Evolutionary conservation across 2,888 invertebrate genomes (phyloP).

Genomic region (Mamestra brassicae): DNA sequence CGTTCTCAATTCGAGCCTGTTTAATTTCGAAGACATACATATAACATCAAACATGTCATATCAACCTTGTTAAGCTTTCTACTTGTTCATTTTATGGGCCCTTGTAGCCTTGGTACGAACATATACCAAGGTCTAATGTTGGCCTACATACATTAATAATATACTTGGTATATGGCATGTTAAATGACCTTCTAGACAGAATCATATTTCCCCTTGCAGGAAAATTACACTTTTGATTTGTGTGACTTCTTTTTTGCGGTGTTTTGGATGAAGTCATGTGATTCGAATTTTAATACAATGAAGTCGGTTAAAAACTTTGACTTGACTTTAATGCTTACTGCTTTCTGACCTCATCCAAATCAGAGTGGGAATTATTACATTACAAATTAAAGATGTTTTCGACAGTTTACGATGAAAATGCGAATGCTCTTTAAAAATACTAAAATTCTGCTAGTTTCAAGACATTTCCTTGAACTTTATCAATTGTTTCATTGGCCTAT

Average conservation of each 20-base stretch:
- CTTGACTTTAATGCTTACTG: neutral
- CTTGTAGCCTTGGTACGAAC: constrained; percentile 36
- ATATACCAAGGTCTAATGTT: constrained; percentile 29
- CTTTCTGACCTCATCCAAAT: too few species aligned
- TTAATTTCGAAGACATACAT: neutral
- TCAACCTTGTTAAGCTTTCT: constrained; percentile 38
- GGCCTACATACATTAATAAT: constrained; percentile 14
- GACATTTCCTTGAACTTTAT: too few species aligned
- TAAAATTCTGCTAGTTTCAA: too few species aligned
- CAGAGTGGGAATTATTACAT: too few species aligned
- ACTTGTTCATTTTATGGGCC: constrained; percentile 16
- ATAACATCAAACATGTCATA: neutral
- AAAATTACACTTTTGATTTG: neutral
- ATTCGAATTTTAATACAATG: neutral
- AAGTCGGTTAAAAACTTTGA: neutral
- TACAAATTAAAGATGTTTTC: too few species aligned
- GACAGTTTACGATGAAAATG: too few species aligned
- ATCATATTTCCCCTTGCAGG: neutral
- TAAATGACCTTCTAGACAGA: constrained; percentile 5
- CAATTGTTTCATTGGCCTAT: neutral
- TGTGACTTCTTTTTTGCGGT: neutral
- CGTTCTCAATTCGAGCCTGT: too few species aligned
- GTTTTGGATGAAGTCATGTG: neutral
- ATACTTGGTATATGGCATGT: neutral
- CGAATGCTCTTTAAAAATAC: too few species aligned